Conservation (phyloP, 2,113 vertebrate genomes). For the Cochlearius cochlearius region DNA sequence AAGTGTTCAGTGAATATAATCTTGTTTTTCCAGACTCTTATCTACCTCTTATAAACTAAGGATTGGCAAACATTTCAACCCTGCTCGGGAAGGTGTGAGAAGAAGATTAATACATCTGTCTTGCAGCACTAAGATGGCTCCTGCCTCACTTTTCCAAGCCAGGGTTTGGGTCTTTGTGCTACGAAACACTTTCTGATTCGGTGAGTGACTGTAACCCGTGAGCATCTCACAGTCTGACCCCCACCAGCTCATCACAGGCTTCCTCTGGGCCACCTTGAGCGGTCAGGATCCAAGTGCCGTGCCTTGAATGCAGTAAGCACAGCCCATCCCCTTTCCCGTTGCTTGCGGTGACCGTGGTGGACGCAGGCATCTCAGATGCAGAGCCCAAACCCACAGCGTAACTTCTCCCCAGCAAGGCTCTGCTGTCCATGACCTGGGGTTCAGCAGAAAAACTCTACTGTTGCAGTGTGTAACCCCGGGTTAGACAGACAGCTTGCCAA, state of each 20-base stretch:
- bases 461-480: accelerated
- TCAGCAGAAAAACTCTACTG: neutral
- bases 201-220: accelerated
- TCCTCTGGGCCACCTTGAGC: neutral
- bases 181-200: neutral
- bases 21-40: conserved; percentile 38
- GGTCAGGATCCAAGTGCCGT: neutral
- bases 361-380: neutral
- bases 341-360: neutral
- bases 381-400: neutral
- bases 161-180: neutral
- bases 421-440: neutral
- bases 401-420: neutral
- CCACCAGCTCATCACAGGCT: neutral
- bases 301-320: neutral
- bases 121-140: neutral
- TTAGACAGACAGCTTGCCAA: neutral
- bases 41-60: neutral
- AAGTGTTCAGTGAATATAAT: conserved; percentile 5
- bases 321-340: accelerated
- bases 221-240: neutral
- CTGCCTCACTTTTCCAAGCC: neutral
- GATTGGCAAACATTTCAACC: neutral
- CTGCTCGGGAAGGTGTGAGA: neutral
- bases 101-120: neutral